Evolutionary conservation across 2,888 invertebrate genomes (phyloP), one percentile per base, ranked within the genome.

Genomic region (Conomelus anceps): DNA sequence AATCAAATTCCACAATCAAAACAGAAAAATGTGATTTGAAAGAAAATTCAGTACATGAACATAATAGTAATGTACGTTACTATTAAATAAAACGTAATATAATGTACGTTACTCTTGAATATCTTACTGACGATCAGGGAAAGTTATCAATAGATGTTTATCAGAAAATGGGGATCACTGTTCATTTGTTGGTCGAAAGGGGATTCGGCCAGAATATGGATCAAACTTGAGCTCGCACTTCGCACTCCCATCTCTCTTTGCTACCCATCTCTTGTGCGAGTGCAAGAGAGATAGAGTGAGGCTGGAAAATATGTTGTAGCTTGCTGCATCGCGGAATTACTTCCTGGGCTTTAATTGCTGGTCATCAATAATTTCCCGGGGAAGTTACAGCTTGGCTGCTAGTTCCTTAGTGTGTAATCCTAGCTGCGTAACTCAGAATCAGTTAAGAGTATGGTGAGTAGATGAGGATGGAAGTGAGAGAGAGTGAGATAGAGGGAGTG

Each of bases 331-430:
- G 86, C 20, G 86, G 86, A 86, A 86, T 86, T 24, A 86, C 86
- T 86, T 86, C 86, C 86, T 86, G 86, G 29, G 86, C 26, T 86
- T 86, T 86, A 86, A 86, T 86, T 86, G 86, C 86, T 23, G 29
- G 23, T 86, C 86, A 86, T 86, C 86, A 86, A 86, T 86, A 86
- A 86, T 29, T 86, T 22, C 29, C 29, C 22, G 24, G 26, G 86
- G 86, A 86, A 86, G 24, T 63, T 63, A n/a, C 26, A 86, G 86
- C 23, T 23, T 24, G 86, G 29, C 29, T 86, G 29, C 29, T 26
- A 26, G 86, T 86, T 26, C 86, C 86, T 26, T 86, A 86, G 29
- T 86, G 86, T 86, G 86, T 86, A 23, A 86, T 86, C 24, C 29
- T 22, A 17, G 86, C 86, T 86, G 22, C 86, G 22, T 20, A 85